phyloP scores from a whole-genome alignment of 2,888 invertebrate species.

The Lingula anatina region DNA sequence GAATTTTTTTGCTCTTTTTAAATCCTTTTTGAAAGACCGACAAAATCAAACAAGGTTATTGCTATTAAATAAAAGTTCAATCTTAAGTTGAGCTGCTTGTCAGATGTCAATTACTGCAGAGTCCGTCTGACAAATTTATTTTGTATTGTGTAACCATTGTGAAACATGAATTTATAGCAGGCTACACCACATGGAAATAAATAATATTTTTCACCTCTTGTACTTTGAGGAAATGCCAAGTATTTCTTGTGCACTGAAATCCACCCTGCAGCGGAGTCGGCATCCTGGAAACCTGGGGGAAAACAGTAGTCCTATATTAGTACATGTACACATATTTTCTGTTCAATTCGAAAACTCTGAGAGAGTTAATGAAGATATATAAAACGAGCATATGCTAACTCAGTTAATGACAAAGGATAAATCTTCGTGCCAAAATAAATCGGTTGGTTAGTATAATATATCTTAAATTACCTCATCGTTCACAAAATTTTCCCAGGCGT shows the following conservation, averaged over 20 bases:
- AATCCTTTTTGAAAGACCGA: no score
- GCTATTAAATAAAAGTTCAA: neutral
- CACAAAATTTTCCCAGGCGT: conserved; percentile 31
- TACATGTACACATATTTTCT: no score
- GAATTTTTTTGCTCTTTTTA: no score
- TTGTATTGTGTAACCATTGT: no score
- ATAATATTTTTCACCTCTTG: conserved; percentile 24
- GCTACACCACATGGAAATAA: neutral
- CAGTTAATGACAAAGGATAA: neutral
- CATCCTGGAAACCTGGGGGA: conserved; percentile 21
- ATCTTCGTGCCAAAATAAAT: neutral
- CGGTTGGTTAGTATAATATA: neutral
- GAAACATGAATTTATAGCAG: no score
- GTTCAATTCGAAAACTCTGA: no score
- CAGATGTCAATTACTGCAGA: neutral
- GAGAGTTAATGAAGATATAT: neutral
- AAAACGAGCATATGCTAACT: neutral
- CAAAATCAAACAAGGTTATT: no score
- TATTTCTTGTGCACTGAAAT: conserved; percentile 25
- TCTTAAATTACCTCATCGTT: conserved; percentile 16
- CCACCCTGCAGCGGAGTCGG: conserved; percentile 25
- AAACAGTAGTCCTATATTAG: neutral
- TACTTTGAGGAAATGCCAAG: conserved; percentile 36
- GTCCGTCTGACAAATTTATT: no score
- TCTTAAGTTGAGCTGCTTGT: neutral